Evolutionary conservation across 1,140 invertebrate species (phyloP), one percentile per base, ranked within the genome.

Genomic region (Drosophila murphyi): DNA sequence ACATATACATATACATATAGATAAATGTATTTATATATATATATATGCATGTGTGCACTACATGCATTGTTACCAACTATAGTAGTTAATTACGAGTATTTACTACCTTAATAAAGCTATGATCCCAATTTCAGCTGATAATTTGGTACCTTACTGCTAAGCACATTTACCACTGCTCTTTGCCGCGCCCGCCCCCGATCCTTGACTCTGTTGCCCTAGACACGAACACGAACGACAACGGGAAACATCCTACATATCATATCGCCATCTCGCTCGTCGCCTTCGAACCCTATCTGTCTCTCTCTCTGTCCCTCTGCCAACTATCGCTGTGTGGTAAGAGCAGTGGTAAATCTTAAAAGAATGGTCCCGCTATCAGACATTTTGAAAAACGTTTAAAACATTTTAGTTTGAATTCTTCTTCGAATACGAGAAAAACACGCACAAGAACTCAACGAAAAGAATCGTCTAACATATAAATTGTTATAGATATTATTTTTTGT

Each of bases 91-190:
- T 87, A 87, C 71, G 68, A 78, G 88, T 88, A 89, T 91, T 74
- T 81, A 91, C 91, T 92, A 92, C 87, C 91, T 92, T 92, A 92
- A 92, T 92, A 92, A 92, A 92, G 92, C 92, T 92, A 92, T 92
- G 92, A 91, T 92, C 92, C 92, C 92, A 92, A 92, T 92, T 90
- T 92, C 92, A 92, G 92, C 92, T 92, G 92, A 92, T 92, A 92
- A 91, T 92, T 80, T 92, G 92, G 92, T 92, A 92, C 92, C 92
- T 91, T 92, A 92, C 91, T 91, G 91, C 91, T 92, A 92, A 92
- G 92, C 83, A 63, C 74, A 80, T 86, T 91, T 91, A 92, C 91
- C 91, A 92, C 82, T 92, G 91, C 91, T 78, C 91, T 91, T 82
- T 87, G 69, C 52, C 47, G 12, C 8, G 57, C 45, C 28, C 59